phyloP scores from a whole-genome alignment of 2,113 vertebrate genomes.

The Sylvilagus bachmani region DNA sequence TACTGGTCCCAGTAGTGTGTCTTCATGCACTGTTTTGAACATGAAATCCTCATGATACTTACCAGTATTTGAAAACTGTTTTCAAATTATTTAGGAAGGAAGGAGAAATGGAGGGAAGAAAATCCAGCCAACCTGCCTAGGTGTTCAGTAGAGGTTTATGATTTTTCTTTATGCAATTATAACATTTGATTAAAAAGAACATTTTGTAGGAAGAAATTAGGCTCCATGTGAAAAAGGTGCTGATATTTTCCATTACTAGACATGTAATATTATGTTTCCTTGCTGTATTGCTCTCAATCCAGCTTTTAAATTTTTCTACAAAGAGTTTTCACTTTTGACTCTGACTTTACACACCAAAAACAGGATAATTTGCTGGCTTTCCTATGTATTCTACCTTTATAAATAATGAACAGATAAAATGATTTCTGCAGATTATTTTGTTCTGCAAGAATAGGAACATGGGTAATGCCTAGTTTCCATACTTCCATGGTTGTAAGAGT shows the following conservation, averaged over 20 bases:
- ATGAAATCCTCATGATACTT: background rate
- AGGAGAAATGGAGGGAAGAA: background rate
- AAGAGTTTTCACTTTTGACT: constrained; percentile 28
- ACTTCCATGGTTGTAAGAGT: background rate
- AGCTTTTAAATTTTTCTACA: constrained; percentile 20
- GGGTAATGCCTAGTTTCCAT: background rate
- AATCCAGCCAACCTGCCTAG: background rate
- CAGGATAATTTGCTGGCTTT: background rate
- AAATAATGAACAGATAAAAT: background rate
- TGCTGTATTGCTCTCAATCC: background rate
- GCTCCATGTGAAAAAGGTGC: background rate
- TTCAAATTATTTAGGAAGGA: constrained; percentile 29
- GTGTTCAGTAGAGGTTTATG: background rate
- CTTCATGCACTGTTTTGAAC: background rate
- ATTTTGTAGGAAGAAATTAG: background rate
- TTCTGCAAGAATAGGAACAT: background rate
- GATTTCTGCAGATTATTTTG: background rate
- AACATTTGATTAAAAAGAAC: constrained; percentile 40
- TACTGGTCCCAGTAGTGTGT: background rate
- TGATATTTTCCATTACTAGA: constrained; percentile 40
- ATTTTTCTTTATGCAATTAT: constrained; percentile 44
- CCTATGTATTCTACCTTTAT: background rate
- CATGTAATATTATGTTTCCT: background rate
- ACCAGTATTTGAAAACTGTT: background rate
- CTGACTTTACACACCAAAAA: background rate